Evolutionary conservation across 2,797 vertebrate genomes (phyloP).

Genomic region (Eidolon dupreanum): DNA sequence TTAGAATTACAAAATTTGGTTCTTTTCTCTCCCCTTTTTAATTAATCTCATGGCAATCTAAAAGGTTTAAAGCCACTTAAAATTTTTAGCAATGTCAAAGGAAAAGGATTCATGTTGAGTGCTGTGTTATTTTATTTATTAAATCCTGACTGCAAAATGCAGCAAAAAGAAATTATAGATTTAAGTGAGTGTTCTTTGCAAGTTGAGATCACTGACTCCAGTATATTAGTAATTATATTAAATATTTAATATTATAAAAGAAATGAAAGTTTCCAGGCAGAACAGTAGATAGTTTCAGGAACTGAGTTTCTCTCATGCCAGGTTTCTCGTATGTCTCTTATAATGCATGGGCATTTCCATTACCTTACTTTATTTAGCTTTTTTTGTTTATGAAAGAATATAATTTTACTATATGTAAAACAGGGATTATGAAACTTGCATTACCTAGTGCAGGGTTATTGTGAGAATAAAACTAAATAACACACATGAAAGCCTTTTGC

Average conservation of each 20-base stretch:
- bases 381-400: conserved; percentile 38
- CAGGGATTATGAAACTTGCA: background rate
- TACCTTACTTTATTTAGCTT: conserved; percentile 32
- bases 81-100: conserved; percentile 21
- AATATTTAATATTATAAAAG: conserved; percentile 64
- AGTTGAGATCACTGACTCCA: background rate
- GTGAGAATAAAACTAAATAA: background rate
- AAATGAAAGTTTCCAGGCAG: conserved; percentile 49
- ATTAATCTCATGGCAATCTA: background rate
- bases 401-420: background rate
- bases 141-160: conserved; percentile 22
- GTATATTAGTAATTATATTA: conserved; percentile 48
- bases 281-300: conserved; percentile 35
- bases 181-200: background rate
- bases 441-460: background rate
- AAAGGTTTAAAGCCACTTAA: background rate
- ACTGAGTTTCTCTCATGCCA: background rate
- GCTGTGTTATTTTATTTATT: conserved; percentile 48
- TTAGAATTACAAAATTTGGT: background rate
- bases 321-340: conserved; percentile 29
- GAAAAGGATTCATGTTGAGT: background rate
- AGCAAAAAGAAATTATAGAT: conserved; percentile 59
- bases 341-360: background rate
- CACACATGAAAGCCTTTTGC: background rate
- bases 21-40: conserved; percentile 22